Base-by-base conservation (phyloP, 2,888 invertebrate species). In the Eupithecia centaureata region DNA sequence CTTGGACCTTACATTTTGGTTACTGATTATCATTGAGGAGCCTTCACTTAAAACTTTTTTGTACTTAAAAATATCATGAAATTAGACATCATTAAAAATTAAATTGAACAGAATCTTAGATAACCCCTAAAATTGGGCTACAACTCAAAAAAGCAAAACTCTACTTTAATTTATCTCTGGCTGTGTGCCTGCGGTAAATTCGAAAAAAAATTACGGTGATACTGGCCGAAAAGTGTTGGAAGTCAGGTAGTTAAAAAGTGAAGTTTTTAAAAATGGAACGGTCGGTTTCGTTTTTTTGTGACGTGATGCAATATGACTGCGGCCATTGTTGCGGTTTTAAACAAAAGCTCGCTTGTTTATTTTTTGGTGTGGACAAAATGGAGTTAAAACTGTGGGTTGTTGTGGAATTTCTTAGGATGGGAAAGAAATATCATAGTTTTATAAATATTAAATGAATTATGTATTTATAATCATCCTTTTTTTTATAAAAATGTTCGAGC, bases 121-220 rank as follows among this genome's bases (percentile, higher is more conserved):
- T 27, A 15, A 15, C 27, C 7, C 5, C 27, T 27, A 52, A 27
- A 27, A 18, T 47, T 18, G 15, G 13, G 27, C 5, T 5, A 32
- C 22, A 22, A n/a, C 12, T 2, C n/a, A 22, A 57, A 12, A 32
- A 10, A 56, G 30, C 18, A 30, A 75, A 60, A 63, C 73, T 81
- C 81, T 86, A 88, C 87, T 86, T 86, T 84, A 87, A n/a, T 90
- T 88, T 91, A 90, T 90, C 87, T 88, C 78, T 81, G 86, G 82
- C 78, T 81, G 86, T 86, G 91, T 91, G 78, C 83, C 80, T 74
- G 77, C 81, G 83, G 87, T 86, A 88, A 88, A 89, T 87, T 76
- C 78, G 83, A 85, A 87, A 85, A 83, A 79, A 61, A 27, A 38
- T 72, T 73, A 75, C 74, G 70, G 71, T 73, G 78, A 80, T 77